Evolutionary conservation across 1,140 invertebrate genomes (phyloP), one percentile per base, ranked within the genome.

Genomic region (Caenorhabditis brenneri): DNA sequence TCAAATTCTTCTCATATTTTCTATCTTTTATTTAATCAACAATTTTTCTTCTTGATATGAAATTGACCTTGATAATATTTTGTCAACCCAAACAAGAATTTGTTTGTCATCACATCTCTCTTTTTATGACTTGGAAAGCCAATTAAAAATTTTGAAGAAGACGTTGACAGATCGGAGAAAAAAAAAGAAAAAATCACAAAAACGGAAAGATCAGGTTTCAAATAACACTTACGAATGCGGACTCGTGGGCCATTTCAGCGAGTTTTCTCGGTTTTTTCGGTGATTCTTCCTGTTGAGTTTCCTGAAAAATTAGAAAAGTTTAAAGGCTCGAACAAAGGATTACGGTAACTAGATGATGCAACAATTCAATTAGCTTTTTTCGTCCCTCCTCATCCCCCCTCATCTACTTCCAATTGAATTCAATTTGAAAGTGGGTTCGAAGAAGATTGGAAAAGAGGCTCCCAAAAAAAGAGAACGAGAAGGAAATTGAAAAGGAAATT

Each of bases 201-300:
- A 58, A 58, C 1, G 10, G 42, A 42, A 42, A 42, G 29, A 42
- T 74, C 36, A 42, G 65, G 36, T 74, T 46, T 74, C 19, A 19
- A 22, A 36, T 7, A 46, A 46, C 42, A 74, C 65, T 74, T 74
- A 74, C 65, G 65, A 74, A 74, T 19, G 65, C 65, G 65, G 65
- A 74, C 36, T 74, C 65, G n/a, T 74, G 65, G 2, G 65, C n/a
- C 65, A 74, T 74, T 74, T 74, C 65, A 42, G 65, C 65, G 36
- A 74, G 65, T 74, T 16, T 74, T 74, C 65, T 74, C 36, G 65
- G 65, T n/a, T 74, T 74, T 74, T 74, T 74, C 36, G 65, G 65
- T 65, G 58, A 65, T 65, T 65, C 58, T 74, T 74, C 65, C 15
- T 12, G 36, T 74, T 74, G 65, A 74, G 65, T 74, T 74, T 74